Base-by-base conservation (phyloP, 2,888 invertebrate genomes). In the Watsonalla cultraria region DNA sequence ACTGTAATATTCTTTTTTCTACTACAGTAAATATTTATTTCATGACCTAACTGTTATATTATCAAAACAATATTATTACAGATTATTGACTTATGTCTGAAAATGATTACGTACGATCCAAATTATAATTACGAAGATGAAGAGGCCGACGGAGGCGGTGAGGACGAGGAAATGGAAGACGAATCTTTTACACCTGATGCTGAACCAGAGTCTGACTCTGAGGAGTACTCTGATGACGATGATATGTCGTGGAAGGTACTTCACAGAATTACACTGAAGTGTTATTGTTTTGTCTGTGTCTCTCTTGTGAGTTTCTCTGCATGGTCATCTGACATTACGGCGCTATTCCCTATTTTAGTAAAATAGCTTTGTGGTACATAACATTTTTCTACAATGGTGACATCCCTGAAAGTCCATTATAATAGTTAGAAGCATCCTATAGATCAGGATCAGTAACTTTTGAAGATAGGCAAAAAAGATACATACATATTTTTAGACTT, bases 101-200 rank as follows among this genome's bases (percentile, higher is more conserved):
- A 95, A 78, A 98, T 97, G 88, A 94, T 99, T 61, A 96, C 96
- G 0, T 98, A 99, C 74, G 99, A 99, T 89, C 99, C 99, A 0
- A 99, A 99, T 84, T 99, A 99, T 81, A 99, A 99, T 86, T 99
- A 99, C 74, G 99, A 98, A 80, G 97, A 96, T 60, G 96, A 96
- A 66, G 97, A 95, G 64, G 92, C 92, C 47, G 93, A 93, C 34
- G 92, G 92, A 0, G 92, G 93, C 45, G 96, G 96, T 46, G 93
- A 92, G 61, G 94, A 95, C 45, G 93, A 94, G 64, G 94, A 94
- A 37, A 95, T 95, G 85, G 95, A 94, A 34, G 95, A 95, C 66
- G 94, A 94, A 57, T 93, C 93, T 47, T 92, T 87, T 51, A 92
- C 93, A 52, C 93, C 93, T 6, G 92, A 93, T 45, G 95, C 94